A percentile compares a stretch with the other conserved stretches of the same genome.
These are phyloP conservation scores for Clarias pachynema DNA, from an alignment of 2,797 vertebrate species.

Conservation along the genomic window DNA sequence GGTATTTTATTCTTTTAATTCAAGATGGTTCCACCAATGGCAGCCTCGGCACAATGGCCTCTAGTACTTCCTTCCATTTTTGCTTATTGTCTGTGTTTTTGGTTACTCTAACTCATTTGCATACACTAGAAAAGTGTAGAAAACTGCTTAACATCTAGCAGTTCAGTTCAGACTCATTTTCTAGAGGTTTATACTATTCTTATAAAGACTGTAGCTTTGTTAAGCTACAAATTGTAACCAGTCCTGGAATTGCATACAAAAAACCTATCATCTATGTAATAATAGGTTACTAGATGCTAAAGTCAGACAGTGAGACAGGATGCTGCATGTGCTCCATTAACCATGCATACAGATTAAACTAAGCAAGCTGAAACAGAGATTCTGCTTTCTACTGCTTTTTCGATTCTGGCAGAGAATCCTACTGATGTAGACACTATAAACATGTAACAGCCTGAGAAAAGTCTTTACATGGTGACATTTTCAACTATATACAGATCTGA, in stretches of 20 bases:
- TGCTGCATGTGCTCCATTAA: constrained; percentile 25
- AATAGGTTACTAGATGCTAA: constrained; percentile 32
- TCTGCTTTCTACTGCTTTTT: background rate
- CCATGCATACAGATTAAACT: constrained; percentile 34
- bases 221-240: background rate
- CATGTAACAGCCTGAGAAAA: background rate
- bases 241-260: background rate
- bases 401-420: background rate
- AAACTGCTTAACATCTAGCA: too few relatives aligned
- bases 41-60: too few relatives aligned
- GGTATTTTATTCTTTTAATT: too few relatives aligned
- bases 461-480: background rate
- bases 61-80: too few relatives aligned
- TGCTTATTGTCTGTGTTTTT: too few relatives aligned
- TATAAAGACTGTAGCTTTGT: too few relatives aligned
- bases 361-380: background rate
- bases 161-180: too few relatives aligned
- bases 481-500: background rate
- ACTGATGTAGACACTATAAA: background rate
- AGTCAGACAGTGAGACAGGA: constrained; percentile 25
- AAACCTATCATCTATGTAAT: background rate
- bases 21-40: too few relatives aligned
- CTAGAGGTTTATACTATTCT: too few relatives aligned
- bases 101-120: too few relatives aligned
- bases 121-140: too few relatives aligned